Conservation (phyloP, 35 echinoderm and acorn worm species). For the Apostichopus parvimensis region DNA sequence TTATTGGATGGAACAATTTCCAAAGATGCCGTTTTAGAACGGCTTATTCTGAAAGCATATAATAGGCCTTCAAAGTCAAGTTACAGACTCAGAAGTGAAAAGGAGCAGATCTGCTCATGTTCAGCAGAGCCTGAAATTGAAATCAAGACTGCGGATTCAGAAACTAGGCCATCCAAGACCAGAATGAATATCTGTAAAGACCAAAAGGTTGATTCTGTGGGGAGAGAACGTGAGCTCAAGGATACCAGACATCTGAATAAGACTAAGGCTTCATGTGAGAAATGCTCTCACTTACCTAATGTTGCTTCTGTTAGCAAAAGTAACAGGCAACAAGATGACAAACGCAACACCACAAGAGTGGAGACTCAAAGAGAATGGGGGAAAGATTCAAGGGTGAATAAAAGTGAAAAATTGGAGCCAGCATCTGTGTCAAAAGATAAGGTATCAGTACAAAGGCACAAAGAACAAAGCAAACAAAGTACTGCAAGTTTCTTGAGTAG, state of each 20-base stretch:
- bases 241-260: not conserved
- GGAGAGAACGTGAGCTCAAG: not conserved
- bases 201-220: not conserved
- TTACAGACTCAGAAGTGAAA: not conserved
- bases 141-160: constrained; percentile 11
- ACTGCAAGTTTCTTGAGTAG: not conserved
- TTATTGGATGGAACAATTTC: constrained; percentile 29
- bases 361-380: not conserved
- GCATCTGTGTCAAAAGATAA: not conserved
- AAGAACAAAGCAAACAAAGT: not conserved
- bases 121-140: constrained; percentile 41
- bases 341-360: not conserved
- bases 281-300: not conserved
- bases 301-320: not conserved
- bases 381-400: not conserved
- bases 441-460: not conserved
- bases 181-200: not conserved
- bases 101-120: constrained; percentile 29
- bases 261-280: not conserved
- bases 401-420: not conserved
- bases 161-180: constrained; percentile 28
- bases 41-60: constrained; percentile 51
- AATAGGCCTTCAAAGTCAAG: constrained; percentile 39
- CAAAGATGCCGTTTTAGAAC: constrained; percentile 35
- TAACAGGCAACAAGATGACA: not conserved